Evolutionary conservation across 2,888 invertebrate species (phyloP), one percentile per base, ranked within the genome.

Genomic region (Steinernema scapterisci): DNA sequence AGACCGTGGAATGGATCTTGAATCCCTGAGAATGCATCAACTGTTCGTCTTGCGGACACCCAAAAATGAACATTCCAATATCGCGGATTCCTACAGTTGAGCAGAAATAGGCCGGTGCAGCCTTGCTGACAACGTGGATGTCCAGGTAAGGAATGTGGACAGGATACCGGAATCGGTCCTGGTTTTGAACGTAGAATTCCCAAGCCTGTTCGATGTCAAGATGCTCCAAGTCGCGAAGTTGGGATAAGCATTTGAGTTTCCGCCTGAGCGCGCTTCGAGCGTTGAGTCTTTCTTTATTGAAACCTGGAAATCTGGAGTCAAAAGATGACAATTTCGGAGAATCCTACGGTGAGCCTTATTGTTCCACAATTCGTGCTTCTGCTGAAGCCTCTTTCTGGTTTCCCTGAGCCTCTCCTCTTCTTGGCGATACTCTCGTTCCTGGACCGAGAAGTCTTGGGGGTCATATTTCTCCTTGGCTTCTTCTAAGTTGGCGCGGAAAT

Each of bases 21-120:
- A 71, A 74, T n/a, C 43, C 72, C 2, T 75, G 73, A n/a, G 46
- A 48, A n/a, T 70, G 44, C 48, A 76, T 51, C 13, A 73, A 23
- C 46, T 82, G 82, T 71, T 85, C 85, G 54, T 79, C 79, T 31
- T 82, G 80, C 13, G 73, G 76, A 46, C 72, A 79, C n/a, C 81
- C 78, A 72, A 82, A 85, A 23, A 85, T 80, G 71, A 85, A 83
- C 76, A 84, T 83, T 7, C 74, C 27, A 21, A 79, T 70, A 75
- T 85, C 85, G 21, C 84, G 76, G 1, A 13, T 13, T 6, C 76
- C 73, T 11, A 85, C 71, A 19, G 78, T 71, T 71, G 80, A 80
- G 76, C 83, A 82, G 16, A 85, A 70, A n/a, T 70, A 75, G 46
- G 46, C 71, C 25, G 78, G 54, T 0, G 78, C 77, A 11, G 75